These are phyloP conservation scores for Donacobius atricapilla DNA, from an alignment of 2,113 vertebrate genomes.

Conservation along the genomic window DNA sequence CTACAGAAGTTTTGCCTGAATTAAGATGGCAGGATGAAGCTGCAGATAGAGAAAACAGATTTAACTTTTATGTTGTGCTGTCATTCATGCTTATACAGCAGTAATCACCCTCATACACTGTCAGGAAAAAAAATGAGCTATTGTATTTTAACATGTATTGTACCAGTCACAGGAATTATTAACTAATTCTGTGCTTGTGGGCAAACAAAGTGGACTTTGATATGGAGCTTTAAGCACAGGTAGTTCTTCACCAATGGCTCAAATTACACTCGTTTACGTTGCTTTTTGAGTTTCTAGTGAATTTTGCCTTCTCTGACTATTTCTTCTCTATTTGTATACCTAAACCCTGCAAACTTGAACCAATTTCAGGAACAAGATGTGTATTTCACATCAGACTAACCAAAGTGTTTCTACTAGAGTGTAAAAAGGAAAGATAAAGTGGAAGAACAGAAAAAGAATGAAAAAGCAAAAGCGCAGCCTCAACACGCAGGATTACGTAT, in stretches of 20 bases:
- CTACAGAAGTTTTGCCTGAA: background rate
- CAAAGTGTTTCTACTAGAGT: background rate
- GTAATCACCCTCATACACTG: background rate
- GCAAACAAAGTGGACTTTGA: background rate
- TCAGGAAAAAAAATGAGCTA: background rate
- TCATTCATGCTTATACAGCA: background rate
- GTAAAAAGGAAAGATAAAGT: background rate
- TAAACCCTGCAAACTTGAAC: background rate
- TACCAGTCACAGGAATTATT: background rate
- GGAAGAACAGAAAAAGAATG: background rate
- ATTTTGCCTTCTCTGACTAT: background rate
- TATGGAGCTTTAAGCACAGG: background rate
- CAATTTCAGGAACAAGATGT: background rate
- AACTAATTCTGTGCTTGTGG: background rate
- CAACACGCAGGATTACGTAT: background rate
- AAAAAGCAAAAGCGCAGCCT: constrained; percentile 4
- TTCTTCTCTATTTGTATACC: background rate
- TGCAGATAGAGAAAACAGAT: background rate
- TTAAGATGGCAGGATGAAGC: background rate
- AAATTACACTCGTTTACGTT: background rate
- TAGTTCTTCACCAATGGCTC: background rate
- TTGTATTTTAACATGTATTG: background rate
- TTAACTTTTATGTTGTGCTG: background rate
- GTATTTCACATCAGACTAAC: background rate
- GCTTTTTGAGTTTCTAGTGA: background rate